A percentile compares a stretch with the other conserved stretches of the same genome.
phyloP scores from a whole-genome alignment of 2,797 vertebrate species.

The Lerista edwardsae region DNA sequence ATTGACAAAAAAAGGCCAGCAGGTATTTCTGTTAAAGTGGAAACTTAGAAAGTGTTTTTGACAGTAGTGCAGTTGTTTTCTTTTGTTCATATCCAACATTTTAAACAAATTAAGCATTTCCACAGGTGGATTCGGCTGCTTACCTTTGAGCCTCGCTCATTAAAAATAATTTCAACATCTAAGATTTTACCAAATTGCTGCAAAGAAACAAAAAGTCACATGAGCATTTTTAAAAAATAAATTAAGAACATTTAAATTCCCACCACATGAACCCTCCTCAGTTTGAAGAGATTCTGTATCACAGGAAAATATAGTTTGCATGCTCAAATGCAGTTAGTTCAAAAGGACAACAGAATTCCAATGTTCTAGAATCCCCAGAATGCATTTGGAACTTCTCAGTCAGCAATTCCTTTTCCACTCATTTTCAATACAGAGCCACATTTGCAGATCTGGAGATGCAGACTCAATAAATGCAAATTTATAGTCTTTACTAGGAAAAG shows the following conservation, averaged over 20 bases:
- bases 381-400: accelerated
- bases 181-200: conserved; percentile 99
- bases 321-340: neutral
- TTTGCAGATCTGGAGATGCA: neutral
- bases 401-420: neutral
- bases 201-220: conserved; percentile 81
- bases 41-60: conserved; percentile 45
- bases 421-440: neutral
- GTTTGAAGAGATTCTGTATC: neutral
- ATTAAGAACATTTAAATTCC: conserved; percentile 9
- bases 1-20: conserved; percentile 36
- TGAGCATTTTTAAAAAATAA: conserved; percentile 58
- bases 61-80: conserved; percentile 76
- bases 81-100: conserved; percentile 42
- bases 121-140: conserved; percentile 69
- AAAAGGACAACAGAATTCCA: neutral
- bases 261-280: neutral
- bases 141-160: conserved; percentile 97
- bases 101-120: conserved; percentile 43
- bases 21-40: conserved; percentile 26
- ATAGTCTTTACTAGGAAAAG: neutral
- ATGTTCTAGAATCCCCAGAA: neutral
- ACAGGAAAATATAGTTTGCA: neutral
- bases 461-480: neutral
- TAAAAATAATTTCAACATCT: conserved; percentile 99